phyloP scores from a whole-genome alignment of 2,888 invertebrate genomes.

The Sympetrum striolatum region DNA sequence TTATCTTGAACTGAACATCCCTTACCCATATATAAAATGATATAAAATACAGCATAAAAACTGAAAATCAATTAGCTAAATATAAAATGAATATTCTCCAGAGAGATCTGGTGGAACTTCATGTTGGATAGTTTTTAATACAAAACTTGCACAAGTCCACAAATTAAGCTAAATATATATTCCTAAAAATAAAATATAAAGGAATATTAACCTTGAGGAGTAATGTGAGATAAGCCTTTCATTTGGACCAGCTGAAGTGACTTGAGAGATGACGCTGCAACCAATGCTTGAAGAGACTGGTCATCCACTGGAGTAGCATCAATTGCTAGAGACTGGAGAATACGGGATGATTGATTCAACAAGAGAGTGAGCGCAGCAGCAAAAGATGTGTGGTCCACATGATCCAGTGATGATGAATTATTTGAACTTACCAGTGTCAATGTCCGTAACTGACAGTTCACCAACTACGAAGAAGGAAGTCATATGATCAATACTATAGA shows the following conservation, averaged over 20 bases:
- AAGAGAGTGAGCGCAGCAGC: conserved; percentile 52
- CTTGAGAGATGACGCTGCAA: conserved; percentile 50
- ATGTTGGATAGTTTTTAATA: no score
- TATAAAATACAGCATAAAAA: no score
- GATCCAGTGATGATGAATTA: conserved; percentile 50
- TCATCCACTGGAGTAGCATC: conserved; percentile 51
- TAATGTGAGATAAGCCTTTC: conserved; percentile 53
- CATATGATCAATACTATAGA: no score
- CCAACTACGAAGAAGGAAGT: conserved; percentile 14
- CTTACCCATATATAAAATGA: no score
- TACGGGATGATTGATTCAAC: conserved; percentile 49
- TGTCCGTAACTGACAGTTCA: conserved; percentile 50
- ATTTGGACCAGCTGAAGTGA: conserved; percentile 54
- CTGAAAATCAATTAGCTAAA: no score
- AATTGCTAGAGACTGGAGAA: conserved; percentile 50
- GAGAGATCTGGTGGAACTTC: no score
- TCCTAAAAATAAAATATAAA: not conserved
- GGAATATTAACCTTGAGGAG: conserved; percentile 53
- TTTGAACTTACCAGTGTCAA: conserved; percentile 52
- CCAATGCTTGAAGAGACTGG: conserved; percentile 50
- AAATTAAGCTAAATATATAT: not conserved
- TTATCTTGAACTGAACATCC: no score
- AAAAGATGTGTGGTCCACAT: conserved; percentile 53
- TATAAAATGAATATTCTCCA: no score
- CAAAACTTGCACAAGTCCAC: no score